Base-by-base conservation (phyloP, 2,113 vertebrate genomes). In the Spermophilus dauricus region DNA sequence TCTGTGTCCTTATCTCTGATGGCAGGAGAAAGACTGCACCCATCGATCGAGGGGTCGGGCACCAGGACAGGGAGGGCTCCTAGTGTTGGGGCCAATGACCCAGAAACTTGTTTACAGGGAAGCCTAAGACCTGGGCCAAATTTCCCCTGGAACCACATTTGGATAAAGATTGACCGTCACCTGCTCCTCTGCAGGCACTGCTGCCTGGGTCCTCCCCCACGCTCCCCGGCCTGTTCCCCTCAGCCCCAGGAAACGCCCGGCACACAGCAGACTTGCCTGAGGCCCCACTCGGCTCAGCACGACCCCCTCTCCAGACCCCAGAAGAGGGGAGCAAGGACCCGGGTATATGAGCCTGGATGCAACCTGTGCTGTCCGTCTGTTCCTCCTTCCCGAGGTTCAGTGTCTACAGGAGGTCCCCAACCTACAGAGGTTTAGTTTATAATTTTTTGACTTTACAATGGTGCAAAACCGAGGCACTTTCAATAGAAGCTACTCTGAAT, bases 1-100 rank as follows among this genome's bases (percentile, higher is more conserved):
- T 94, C 96, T 91, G 70, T 0, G 4, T 18, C 73, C 95, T 96
- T 96, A 95, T 98, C 97, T 97, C 65, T 73, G 84, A 96, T 32
- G 69, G 84, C n/a, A 56, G 84, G 89, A 91, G 94, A 70, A 84
- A 81, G 97, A 82, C 69, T 58, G 76, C 56, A 83, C 92, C 86
- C 48, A 61, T 94, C 82, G 2, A 2, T 51, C 42, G 67, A 63
- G 87, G 56, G 65, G 30, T n/a, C 28, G 42, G 88, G 30, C 24
- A 34, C 84, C 72, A 39, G 78, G 17, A 5, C 45, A 0, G 16
- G 88, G 45, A 17, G 26, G 51, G 65, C 26, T 77, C 42, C 17
- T 4, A n/a, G 75, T 61, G 11, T 45, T 0, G 1, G 72, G 26
- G 34, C 70, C 84, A 63, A 4, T 34, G 86, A 88, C 72, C 77